Evolutionary conservation across 2,888 invertebrate genomes (phyloP).

Genomic region (Pilophorus perplexus): DNA sequence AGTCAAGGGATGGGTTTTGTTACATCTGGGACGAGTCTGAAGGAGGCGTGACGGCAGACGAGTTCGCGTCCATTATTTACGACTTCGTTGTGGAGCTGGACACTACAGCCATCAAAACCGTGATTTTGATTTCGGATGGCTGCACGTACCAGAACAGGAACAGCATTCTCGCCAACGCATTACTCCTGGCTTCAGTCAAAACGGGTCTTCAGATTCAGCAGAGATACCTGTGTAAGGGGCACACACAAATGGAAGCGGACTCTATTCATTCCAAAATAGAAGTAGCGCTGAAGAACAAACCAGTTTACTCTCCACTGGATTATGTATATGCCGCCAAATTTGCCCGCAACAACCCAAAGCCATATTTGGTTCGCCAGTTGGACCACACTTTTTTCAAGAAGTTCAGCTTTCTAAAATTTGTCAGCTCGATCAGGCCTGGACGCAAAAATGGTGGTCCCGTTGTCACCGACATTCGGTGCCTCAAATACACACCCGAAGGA

Average conservation of each 20-base stretch:
- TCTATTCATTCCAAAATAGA: constrained; percentile 17
- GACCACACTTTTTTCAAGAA: constrained; percentile 15
- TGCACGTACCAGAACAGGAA: constrained; percentile 33
- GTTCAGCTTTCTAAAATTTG: constrained; percentile 23
- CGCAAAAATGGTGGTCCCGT: constrained; percentile 33
- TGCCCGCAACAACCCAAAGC: not conserved
- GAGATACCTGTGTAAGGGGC: constrained; percentile 29
- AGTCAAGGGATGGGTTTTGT: not conserved
- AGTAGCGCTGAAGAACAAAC: not conserved
- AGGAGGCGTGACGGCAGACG: constrained; percentile 19
- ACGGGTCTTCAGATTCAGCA: constrained; percentile 6
- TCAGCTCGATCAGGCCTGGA: constrained; percentile 41
- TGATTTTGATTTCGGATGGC: constrained; percentile 20
- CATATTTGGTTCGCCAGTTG: not conserved
- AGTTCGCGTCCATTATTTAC: constrained; percentile 19
- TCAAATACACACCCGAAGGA: constrained; percentile 22
- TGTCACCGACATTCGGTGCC: constrained; percentile 29
- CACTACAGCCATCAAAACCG: constrained; percentile 4
- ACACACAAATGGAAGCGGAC: constrained; percentile 41
- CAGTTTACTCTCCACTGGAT: not conserved
- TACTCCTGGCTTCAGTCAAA: constrained; percentile 17
- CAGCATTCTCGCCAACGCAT: constrained; percentile 14
- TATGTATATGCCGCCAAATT: not conserved
- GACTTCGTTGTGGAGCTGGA: constrained; percentile 14
- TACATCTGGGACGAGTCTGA: constrained; percentile 21